Percentiles rank a stretch among this genome's conserved stretches.
Evolutionary conservation across 2,888 invertebrate genomes (phyloP).

Genomic region (Eupeodes luniger): DNA sequence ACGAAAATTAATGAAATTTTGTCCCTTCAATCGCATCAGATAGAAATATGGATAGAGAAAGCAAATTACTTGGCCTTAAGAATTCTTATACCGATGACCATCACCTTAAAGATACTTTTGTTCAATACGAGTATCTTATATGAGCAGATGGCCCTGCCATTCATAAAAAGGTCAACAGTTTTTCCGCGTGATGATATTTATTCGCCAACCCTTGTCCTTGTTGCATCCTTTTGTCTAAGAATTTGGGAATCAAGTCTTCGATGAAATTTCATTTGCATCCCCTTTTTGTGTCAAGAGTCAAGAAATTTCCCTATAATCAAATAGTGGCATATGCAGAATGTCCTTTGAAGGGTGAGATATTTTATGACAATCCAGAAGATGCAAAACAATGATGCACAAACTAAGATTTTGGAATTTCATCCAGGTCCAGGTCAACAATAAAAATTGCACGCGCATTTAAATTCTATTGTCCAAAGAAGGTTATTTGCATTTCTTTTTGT

Average conservation of each 20-base stretch:
- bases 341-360: constrained; percentile 36
- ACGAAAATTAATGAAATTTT: constrained; percentile 66
- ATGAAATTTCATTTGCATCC: constrained; percentile 55
- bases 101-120: constrained; percentile 42
- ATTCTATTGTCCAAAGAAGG: constrained; percentile 44
- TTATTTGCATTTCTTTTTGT: constrained; percentile 57
- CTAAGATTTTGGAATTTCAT: constrained; percentile 48
- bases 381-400: constrained; percentile 21
- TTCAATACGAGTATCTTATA: neutral
- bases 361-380: constrained; percentile 46
- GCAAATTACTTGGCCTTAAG: neutral
- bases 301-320: constrained; percentile 70
- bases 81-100: constrained; percentile 54
- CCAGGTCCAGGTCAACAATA: constrained; percentile 52
- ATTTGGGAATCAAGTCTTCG: neutral
- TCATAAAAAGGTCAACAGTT: constrained; percentile 67
- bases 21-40: constrained; percentile 1
- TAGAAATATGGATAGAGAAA: neutral
- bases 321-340: constrained; percentile 53
- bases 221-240: constrained; percentile 53
- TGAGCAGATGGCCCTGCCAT: constrained; percentile 61
- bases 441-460: constrained; percentile 41
- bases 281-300: neutral
- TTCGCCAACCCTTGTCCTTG: constrained; percentile 44
- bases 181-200: constrained; percentile 65